These are phyloP conservation scores for Picathartes gymnocephalus DNA, from an alignment of 2,113 vertebrate genomes.

Conservation along the genomic window DNA sequence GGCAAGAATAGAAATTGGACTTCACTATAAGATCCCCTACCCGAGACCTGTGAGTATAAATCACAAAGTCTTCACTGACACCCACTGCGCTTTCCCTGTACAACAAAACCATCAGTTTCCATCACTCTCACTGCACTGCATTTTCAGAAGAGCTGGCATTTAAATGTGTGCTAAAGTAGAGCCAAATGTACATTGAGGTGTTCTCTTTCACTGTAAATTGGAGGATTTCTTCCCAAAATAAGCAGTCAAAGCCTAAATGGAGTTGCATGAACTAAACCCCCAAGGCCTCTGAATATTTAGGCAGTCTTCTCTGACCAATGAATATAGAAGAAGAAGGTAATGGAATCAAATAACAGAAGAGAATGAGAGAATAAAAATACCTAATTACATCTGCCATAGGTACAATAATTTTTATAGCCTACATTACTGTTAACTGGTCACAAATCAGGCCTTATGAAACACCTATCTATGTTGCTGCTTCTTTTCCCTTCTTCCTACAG, in stretches of 20 bases:
- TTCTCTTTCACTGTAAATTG: neutral
- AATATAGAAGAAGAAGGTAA: neutral
- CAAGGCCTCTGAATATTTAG: neutral
- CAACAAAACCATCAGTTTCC: neutral
- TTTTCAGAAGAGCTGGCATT: neutral
- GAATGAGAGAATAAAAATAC: neutral
- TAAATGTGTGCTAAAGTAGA: neutral
- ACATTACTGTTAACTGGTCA: neutral
- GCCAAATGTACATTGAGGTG: neutral
- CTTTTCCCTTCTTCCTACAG: neutral
- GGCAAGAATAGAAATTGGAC: slow-evolving; percentile 91
- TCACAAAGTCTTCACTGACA: neutral
- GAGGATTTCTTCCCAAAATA: neutral
- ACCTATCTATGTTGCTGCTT: neutral
- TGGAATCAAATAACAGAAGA: neutral
- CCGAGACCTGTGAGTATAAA: slow-evolving; percentile 87
- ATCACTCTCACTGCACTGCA: neutral
- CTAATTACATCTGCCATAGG: neutral
- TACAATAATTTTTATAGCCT: neutral
- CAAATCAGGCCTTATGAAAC: neutral
- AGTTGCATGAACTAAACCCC: neutral
- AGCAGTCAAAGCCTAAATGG: neutral
- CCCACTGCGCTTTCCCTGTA: neutral
- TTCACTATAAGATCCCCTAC: slow-evolving; percentile 94
- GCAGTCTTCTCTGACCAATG: neutral